These are phyloP conservation scores for Corythornis madagascariensis DNA, from an alignment of 2,113 vertebrate genomes.

Conservation along the genomic window DNA sequence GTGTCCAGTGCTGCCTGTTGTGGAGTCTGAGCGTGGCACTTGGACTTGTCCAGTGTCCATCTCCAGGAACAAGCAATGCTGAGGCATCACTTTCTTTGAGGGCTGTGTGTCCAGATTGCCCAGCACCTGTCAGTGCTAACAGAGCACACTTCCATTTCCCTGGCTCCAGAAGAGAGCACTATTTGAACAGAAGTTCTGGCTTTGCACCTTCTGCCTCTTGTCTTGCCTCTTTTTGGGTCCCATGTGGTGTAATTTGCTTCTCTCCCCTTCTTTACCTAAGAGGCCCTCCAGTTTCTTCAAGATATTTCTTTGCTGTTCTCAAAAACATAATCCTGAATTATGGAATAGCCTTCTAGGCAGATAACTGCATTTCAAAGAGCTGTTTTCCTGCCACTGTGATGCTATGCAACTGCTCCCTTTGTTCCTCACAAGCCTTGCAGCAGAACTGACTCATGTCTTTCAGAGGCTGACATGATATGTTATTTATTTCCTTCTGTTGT, in stretches of 20 bases:
- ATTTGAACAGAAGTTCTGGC: not conserved
- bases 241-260: not conserved
- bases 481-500: not conserved
- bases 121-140: not conserved
- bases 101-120: rapidly evolving
- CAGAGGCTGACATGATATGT: not conserved
- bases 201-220: not conserved
- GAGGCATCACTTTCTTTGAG: rapidly evolving
- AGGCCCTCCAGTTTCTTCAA: not conserved
- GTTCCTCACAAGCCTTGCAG: not conserved
- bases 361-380: not conserved
- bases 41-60: rapidly evolving
- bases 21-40: rapidly evolving
- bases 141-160: not conserved
- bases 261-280: not conserved
- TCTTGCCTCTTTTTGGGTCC: not conserved
- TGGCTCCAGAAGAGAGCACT: not conserved
- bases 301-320: not conserved
- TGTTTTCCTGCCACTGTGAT: not conserved
- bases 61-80: rapidly evolving
- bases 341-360: not conserved
- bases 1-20: not conserved
- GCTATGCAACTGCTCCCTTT: not conserved
- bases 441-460: not conserved
- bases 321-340: not conserved